Evolutionary conservation across 2,888 invertebrate genomes (phyloP).

Genomic region (Colostygia pectinataria): DNA sequence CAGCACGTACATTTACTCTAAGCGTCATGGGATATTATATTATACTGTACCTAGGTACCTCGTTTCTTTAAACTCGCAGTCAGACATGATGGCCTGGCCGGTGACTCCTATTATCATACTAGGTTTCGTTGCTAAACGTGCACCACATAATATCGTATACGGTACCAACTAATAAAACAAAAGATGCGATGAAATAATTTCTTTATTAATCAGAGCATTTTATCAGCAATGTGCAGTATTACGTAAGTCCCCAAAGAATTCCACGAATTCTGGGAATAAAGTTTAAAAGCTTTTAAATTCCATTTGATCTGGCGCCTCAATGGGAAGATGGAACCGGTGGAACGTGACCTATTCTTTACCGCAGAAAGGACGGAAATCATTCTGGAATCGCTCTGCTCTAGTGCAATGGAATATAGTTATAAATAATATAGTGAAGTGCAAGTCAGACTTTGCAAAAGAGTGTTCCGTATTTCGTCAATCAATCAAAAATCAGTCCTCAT

Average conservation of each 20-base stretch:
- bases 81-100: background rate
- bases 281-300: slow-evolving; percentile 12
- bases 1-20: slow-evolving; percentile 7
- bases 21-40: background rate
- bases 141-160: no score
- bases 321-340: slow-evolving; percentile 10
- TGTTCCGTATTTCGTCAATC: no score
- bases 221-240: slow-evolving; percentile 9
- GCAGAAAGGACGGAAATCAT: slow-evolving; percentile 11
- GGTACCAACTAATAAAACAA: no score
- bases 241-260: background rate
- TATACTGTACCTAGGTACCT: background rate
- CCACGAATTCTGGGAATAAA: slow-evolving; percentile 13
- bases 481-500: no score
- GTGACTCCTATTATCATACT: background rate
- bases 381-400: background rate
- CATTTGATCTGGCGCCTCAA: slow-evolving; percentile 19
- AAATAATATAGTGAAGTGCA: no score
- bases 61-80: no score
- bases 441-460: no score
- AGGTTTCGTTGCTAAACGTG: no score
- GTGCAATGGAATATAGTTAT: no score
- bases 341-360: slow-evolving; percentile 20
- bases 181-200: no score
- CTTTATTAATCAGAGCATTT: slow-evolving; percentile 1